Base-by-base conservation (phyloP, 2,888 invertebrate species). In the Spisula subtruncata region DNA sequence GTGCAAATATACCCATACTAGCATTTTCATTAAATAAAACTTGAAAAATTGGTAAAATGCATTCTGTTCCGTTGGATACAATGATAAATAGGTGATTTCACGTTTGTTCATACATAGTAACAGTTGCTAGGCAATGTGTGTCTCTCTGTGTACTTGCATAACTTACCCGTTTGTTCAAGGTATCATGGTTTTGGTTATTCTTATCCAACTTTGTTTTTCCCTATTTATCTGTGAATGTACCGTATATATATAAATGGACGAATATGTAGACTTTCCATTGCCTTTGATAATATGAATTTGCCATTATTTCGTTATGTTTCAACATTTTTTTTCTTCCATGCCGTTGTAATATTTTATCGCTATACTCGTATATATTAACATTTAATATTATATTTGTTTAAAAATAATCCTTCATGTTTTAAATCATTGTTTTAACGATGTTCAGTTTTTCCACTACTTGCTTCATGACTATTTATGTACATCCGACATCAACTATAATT, bases 261-360 rank as follows among this genome's bases (percentile, higher is more conserved):
- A 12, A 12, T 25, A 25, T n/a, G 60, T 66, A 66, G 4, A 66
- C n/a, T 25, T 66, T 66, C 60, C 10, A 66, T 25, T 25, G 60
- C n/a, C n/a, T 66, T 66, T 66, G n/a, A 25, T 66, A 66, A 41
- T 41, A 41, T 25, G 60, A 66, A 66, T 66, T 75, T 75, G 75
- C 75, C 75, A 75, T 75, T 75, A 35, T 71, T 71, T 60, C 16
- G 29, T 32, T 32, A n/a, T 75, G 75, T 75, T 75, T 32, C 2
- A 75, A 32, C 12, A n/a, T 32, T 14, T 75, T 71, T 66, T 66
- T 35, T 75, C 75, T 75, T 75, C 75, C 75, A 75, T 32, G 75
- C 75, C 29, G 75, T 35, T 32, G 32, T 75, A 35, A 35, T 75
- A 75, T 35, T 75, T 25, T 75, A 66, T 32, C 35, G 25, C 14